Percentiles rank a stretch among this genome's conserved stretches.
These are phyloP conservation scores for Eupithecia insigniata DNA, from an alignment of 2,888 invertebrate species.

Conservation along the genomic window DNA sequence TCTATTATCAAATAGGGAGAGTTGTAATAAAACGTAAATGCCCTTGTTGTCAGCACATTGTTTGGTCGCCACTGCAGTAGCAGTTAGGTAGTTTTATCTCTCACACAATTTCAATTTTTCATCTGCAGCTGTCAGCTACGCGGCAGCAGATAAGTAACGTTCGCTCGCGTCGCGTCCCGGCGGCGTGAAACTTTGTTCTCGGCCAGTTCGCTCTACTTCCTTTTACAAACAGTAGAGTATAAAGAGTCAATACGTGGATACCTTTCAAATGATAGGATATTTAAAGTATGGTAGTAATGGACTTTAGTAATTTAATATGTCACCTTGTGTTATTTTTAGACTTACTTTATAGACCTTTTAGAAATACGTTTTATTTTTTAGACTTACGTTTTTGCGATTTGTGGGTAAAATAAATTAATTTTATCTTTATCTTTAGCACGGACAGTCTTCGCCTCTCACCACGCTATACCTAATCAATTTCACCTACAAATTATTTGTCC, in stretches of 20 bases:
- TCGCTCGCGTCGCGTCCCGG: conserved; percentile 72
- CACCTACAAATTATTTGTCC: too few species aligned
- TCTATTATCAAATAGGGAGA: not conserved
- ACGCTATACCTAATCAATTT: too few species aligned
- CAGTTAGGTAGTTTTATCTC: conserved; percentile 83
- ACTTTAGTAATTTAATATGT: too few species aligned
- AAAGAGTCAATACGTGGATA: conserved; percentile 2
- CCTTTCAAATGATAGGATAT: not conserved
- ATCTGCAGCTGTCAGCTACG: conserved; percentile 83
- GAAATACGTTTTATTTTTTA: too few species aligned
- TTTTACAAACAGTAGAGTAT: conserved; percentile 66
- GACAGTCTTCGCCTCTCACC: too few species aligned
- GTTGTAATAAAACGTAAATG: conserved; percentile 37
- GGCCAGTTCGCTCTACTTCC: conserved; percentile 81
- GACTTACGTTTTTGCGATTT: too few species aligned
- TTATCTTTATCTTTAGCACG: too few species aligned
- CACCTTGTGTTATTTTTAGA: too few species aligned
- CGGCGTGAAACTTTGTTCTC: conserved; percentile 74
- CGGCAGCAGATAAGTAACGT: conserved; percentile 82
- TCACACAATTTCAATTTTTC: conserved; percentile 85
- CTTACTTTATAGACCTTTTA: too few species aligned
- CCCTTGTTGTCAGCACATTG: conserved; percentile 70
- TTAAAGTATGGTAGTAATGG: too few species aligned
- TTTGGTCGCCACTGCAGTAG: conserved; percentile 70
- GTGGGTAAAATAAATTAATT: too few species aligned